A percentile compares a stretch with the other conserved stretches of the same genome.
Conservation (phyloP, 2,797 vertebrate species). For the Streptopelia turtur region DNA sequence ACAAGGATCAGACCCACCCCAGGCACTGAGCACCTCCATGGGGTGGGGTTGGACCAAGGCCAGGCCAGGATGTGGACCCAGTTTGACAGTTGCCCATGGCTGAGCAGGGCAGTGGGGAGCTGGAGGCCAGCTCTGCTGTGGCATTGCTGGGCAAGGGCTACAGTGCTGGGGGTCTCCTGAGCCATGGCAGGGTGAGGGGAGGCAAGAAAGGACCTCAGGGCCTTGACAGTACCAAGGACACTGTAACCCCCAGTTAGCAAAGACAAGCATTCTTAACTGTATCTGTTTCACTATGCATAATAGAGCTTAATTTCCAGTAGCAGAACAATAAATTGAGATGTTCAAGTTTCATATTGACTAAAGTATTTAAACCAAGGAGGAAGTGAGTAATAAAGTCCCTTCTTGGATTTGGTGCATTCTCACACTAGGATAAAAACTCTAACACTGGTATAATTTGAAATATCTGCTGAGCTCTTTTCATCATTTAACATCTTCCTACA, state of each 20-base stretch:
- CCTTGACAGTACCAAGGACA: not conserved
- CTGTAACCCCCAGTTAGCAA: not conserved
- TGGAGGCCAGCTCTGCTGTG: not conserved
- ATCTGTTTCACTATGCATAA: not conserved
- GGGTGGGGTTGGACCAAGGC: not conserved
- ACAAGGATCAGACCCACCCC: not conserved
- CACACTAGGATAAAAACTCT: not conserved
- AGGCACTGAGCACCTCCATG: not conserved
- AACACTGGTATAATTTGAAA: not conserved
- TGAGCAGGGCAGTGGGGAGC: not conserved
- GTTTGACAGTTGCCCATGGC: fast-evolving
- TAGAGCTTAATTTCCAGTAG: not conserved
- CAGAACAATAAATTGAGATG: not conserved
- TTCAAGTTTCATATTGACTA: not conserved
- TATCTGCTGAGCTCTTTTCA: conserved; percentile 7
- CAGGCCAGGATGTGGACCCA: not conserved
- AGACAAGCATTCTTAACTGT: not conserved
- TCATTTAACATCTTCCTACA: not conserved
- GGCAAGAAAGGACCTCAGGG: not conserved
- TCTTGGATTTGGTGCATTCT: not conserved
- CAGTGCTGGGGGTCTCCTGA: too few species aligned
- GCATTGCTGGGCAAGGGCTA: not conserved
- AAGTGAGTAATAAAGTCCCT: not conserved
- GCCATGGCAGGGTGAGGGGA: not conserved
- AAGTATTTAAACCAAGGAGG: not conserved